Percentiles rank a stretch among this genome's conserved stretches.
Conservation (phyloP, 2,113 vertebrate genomes). For the Sebastes schlegelii region DNA sequence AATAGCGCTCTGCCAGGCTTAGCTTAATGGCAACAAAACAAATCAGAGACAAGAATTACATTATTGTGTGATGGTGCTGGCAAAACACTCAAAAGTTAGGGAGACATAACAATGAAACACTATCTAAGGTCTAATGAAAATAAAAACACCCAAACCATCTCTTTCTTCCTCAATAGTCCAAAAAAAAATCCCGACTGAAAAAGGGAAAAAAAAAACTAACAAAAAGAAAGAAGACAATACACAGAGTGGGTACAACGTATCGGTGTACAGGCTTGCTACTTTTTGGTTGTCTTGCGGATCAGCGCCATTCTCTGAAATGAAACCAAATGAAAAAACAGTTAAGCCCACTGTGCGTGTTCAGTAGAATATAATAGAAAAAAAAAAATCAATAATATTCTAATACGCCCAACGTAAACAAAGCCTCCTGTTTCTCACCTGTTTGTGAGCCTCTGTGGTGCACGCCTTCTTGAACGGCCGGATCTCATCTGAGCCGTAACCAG, state of each 20-base stretch:
- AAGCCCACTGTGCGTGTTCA: background rate
- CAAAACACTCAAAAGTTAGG: slow-evolving; percentile 58
- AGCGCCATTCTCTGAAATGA: slow-evolving; percentile 95
- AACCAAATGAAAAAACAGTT: slow-evolving; percentile 33
- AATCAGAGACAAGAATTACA: slow-evolving; percentile 47
- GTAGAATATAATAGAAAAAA: slow-evolving; percentile 10
- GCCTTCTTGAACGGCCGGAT: slow-evolving; percentile 99
- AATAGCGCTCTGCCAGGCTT: slow-evolving; percentile 55
- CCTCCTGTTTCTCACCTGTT: slow-evolving; percentile 88
- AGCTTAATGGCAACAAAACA: slow-evolving; percentile 55
- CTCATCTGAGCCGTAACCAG: slow-evolving; percentile 98
- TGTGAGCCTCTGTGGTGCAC: slow-evolving; percentile 99
- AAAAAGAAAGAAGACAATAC: slow-evolving; percentile 8
- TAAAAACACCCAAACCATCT: slow-evolving; percentile 20
- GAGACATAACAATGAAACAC: slow-evolving; percentile 43
- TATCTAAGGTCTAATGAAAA: slow-evolving; percentile 35
- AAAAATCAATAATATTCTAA: background rate
- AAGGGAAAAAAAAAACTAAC: background rate
- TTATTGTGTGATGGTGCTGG: slow-evolving; percentile 49
- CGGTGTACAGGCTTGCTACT: slow-evolving; percentile 82
- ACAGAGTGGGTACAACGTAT: slow-evolving; percentile 52
- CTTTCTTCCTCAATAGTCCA: slow-evolving; percentile 14
- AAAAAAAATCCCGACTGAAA: slow-evolving; percentile 27
- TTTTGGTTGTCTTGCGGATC: slow-evolving; percentile 99
- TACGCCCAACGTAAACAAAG: background rate